Evolutionary conservation across 2,888 invertebrate genomes (phyloP), one percentile per base, ranked within the genome.

Genomic region (Drosophila lutescens): DNA sequence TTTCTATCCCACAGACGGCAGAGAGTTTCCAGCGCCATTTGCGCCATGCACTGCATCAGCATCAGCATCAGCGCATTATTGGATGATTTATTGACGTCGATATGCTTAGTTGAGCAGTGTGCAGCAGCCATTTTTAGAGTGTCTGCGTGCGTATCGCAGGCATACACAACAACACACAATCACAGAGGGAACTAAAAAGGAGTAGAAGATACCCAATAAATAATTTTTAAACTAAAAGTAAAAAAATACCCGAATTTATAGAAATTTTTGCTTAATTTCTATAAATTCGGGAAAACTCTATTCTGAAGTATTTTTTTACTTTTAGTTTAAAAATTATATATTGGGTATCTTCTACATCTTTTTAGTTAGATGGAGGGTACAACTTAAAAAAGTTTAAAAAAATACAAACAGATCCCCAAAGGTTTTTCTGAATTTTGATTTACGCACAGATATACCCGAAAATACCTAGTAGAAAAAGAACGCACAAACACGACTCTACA

Each of bases 51-150:
- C 69, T 73, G 79, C 76, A 73, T 71, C 68, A 63, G 62, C 76
- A 73, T 71, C 68, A 63, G 62, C 78, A 77, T 77, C 88, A 74
- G 78, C 78, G 86, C 89, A 91, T 91, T 90, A 91, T 90, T 86
- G 87, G 88, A 91, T 91, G 91, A 91, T 91, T 91, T 91, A 91
- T 91, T 91, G 90, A 89, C 88, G 91, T 88, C 90, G 91, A 90
- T 90, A 89, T 90, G 91, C 90, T 90, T 90, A 89, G 90, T 90
- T 91, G 90, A 86, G 77, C 86, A 82, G 76, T 76, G 75, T 67
- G 63, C 63, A 76, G 65, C 73, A 80, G 73, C 83, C 76, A 83
- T 83, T 86, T 86, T 84, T 76, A 68, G 75, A 67, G 72, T 79
- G 63, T 73, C 59, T 72, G 67, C 75, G 59, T 77, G 71, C 65